These are phyloP conservation scores for Graptemys geographica DNA, from an alignment of 2,797 vertebrate species.

Conservation along the genomic window DNA sequence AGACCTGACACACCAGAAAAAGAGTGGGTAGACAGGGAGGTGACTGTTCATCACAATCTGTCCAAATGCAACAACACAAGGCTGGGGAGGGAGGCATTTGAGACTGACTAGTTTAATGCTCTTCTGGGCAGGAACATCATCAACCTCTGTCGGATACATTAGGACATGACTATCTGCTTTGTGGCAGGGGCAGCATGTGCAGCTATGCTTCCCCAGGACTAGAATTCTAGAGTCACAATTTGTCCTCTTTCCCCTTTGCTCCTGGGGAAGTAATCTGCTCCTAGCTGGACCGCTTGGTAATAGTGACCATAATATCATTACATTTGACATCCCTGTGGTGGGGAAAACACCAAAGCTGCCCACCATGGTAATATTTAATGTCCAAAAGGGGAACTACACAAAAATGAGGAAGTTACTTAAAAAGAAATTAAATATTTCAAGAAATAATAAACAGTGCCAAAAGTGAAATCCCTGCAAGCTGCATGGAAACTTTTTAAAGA, in stretches of 20 bases:
- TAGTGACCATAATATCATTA: too few species aligned
- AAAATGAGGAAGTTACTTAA: too few species aligned
- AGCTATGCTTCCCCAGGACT: background rate
- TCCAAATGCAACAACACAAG: background rate
- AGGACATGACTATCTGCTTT: background rate
- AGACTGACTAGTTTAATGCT: background rate
- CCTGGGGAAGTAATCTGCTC: background rate
- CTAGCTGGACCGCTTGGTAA: background rate
- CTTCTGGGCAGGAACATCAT: background rate
- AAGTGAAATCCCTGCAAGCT: too few species aligned
- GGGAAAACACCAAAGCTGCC: too few species aligned
- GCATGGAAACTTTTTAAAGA: too few species aligned
- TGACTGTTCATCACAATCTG: background rate
- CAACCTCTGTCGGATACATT: background rate
- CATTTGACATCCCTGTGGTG: too few species aligned
- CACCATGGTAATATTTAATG: too few species aligned
- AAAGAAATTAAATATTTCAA: too few species aligned
- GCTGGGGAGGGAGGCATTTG: background rate
- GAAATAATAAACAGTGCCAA: too few species aligned
- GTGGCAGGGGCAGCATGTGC: background rate
- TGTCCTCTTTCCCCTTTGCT: background rate
- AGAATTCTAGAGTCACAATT: background rate
- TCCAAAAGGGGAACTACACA: too few species aligned
- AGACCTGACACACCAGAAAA: background rate
- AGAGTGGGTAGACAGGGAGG: background rate